phyloP scores from a whole-genome alignment of 2,797 vertebrate species.

The Cynopterus sphinx region DNA sequence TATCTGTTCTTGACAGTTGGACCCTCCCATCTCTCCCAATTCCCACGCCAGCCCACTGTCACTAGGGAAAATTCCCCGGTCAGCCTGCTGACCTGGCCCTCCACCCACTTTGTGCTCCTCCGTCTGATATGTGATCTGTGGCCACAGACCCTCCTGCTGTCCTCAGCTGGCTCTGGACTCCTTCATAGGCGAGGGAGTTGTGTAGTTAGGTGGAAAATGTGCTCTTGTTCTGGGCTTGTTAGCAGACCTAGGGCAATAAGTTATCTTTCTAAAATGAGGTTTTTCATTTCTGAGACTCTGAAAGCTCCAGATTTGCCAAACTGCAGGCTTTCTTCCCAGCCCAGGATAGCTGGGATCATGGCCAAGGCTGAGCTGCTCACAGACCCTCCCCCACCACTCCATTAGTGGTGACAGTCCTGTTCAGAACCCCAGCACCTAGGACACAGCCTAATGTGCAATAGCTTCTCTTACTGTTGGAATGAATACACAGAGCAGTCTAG shows the following conservation, averaged over 20 bases:
- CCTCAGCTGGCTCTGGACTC: not conserved
- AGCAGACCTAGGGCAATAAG: not conserved
- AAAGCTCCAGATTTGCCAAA: not conserved
- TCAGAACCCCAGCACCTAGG: accelerated
- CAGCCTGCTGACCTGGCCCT: not conserved
- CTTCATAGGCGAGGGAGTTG: not conserved
- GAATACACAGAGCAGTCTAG: not conserved
- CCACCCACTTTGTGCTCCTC: not conserved
- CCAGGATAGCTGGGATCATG: not conserved
- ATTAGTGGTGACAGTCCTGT: too few species aligned
- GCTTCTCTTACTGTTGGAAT: accelerated
- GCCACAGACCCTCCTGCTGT: not conserved
- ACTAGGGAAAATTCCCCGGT: not conserved
- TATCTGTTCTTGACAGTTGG: not conserved
- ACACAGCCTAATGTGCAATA: not conserved
- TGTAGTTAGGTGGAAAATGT: not conserved
- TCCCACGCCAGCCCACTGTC: not conserved
- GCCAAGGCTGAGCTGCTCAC: not conserved
- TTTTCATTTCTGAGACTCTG: slow-evolving; percentile 25
- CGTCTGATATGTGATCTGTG: not conserved
- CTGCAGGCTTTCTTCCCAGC: not conserved
- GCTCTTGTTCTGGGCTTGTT: not conserved
- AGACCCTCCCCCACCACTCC: not conserved
- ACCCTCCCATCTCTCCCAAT: too few species aligned
- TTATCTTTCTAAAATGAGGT: slow-evolving; percentile 17